These are phyloP conservation scores for Pelochelys cantorii DNA, from an alignment of 2,797 vertebrate species.

Conservation along the genomic window DNA sequence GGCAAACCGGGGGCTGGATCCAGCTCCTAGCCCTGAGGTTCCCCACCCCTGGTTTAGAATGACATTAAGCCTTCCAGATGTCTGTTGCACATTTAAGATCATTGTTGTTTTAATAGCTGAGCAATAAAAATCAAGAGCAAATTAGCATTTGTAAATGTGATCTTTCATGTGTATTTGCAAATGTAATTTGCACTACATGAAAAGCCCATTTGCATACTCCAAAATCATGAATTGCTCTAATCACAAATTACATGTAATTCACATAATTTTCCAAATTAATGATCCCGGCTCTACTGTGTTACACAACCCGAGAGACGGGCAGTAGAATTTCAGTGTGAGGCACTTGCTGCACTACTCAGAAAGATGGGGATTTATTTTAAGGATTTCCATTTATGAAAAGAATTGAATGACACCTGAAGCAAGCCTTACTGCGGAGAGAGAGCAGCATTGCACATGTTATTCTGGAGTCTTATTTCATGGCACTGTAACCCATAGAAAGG, in stretches of 20 bases:
- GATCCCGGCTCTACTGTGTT: not conserved
- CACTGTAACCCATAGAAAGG: not conserved
- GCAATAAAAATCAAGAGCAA: conserved; percentile 22
- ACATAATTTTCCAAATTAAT: conserved; percentile 59
- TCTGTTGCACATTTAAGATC: conserved; percentile 39
- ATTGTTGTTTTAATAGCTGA: conserved; percentile 16
- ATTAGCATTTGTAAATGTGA: conserved; percentile 33
- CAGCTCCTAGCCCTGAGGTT: too few relatives aligned
- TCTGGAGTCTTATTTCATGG: not conserved
- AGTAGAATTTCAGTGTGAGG: fast-evolving
- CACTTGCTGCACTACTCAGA: fast-evolving
- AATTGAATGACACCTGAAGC: not conserved
- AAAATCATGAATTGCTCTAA: conserved; percentile 40
- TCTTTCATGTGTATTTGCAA: conserved; percentile 35
- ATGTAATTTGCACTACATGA: conserved; percentile 36
- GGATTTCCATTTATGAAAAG: fast-evolving
- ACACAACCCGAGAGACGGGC: fast-evolving
- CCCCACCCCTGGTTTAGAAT: not conserved
- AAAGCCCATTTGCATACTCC: conserved; percentile 52
- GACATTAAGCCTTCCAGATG: conserved; percentile 32
- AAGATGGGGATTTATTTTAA: fast-evolving
- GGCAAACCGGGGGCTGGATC: too few relatives aligned
- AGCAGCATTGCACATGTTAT: not conserved
- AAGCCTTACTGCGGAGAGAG: not conserved
- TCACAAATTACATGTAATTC: conserved; percentile 53